Conservation (phyloP, 2,797 vertebrate genomes). For the Botia kubotai region DNA sequence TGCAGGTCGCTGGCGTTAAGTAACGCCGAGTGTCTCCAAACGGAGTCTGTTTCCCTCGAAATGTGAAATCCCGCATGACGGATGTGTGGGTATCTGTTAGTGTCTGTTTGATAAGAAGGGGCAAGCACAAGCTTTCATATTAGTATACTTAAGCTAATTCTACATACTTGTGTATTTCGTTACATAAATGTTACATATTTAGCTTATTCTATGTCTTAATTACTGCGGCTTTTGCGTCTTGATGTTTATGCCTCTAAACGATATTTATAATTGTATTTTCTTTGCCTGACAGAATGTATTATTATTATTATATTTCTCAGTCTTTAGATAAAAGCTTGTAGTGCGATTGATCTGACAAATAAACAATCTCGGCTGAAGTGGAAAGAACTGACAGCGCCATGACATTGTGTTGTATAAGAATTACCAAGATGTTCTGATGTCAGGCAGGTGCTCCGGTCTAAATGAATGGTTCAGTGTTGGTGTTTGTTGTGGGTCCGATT, state of each 20-base stretch:
- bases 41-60: background rate
- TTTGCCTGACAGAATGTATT: too few relatives aligned
- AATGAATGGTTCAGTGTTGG: background rate
- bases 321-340: background rate
- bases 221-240: too few relatives aligned
- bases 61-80: background rate
- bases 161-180: too few relatives aligned
- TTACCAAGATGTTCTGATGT: conserved; percentile 58
- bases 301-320: background rate
- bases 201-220: too few relatives aligned
- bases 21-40: conserved; percentile 5
- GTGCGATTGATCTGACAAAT: background rate
- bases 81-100: background rate
- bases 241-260: too few relatives aligned
- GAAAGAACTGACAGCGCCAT: conserved; percentile 52
- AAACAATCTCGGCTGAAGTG: background rate
- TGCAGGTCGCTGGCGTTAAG: conserved; percentile 39
- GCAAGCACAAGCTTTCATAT: background rate
- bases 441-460: conserved; percentile 54
- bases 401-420: conserved; percentile 56
- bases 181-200: too few relatives aligned
- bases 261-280: too few relatives aligned
- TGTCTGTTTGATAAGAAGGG: conserved; percentile 19
- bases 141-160: background rate
- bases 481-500: conserved; percentile 15